phyloP scores from a whole-genome alignment of 2,888 invertebrate genomes.

The Chironomus riparius region DNA sequence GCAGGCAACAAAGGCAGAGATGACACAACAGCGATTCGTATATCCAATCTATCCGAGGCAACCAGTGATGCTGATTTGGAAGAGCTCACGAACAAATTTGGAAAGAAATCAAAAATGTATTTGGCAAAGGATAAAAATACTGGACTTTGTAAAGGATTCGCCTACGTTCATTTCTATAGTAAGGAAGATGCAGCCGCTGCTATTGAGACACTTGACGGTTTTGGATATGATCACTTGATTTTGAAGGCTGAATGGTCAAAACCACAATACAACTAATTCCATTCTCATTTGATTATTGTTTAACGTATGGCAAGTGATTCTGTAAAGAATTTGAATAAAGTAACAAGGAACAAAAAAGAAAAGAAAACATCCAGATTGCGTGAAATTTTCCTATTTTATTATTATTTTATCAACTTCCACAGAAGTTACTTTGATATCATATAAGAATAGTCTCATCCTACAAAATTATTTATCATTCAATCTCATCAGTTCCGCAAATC shows the following conservation, averaged over 20 bases:
- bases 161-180: slow-evolving; percentile 93
- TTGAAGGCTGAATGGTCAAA: slow-evolving; percentile 99
- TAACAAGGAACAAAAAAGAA: neutral
- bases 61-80: slow-evolving; percentile 92
- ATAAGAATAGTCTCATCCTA: neutral
- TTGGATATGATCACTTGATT: slow-evolving; percentile 96
- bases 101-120: slow-evolving; percentile 86
- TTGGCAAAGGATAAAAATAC: slow-evolving; percentile 89
- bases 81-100: slow-evolving; percentile 89
- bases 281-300: neutral
- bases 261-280: slow-evolving; percentile 46
- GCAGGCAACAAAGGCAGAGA: slow-evolving; percentile 57
- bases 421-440: neutral
- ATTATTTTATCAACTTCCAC: no score
- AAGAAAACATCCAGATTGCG: no score
- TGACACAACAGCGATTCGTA: slow-evolving; percentile 86
- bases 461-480: neutral
- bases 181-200: slow-evolving; percentile 87
- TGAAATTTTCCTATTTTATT: neutral
- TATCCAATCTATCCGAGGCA: slow-evolving; percentile 94
- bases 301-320: neutral
- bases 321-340: neutral
- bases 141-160: slow-evolving; percentile 91
- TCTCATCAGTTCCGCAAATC: no score
- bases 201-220: slow-evolving; percentile 78